phyloP scores from a whole-genome alignment of 2,113 vertebrate species.

The Misgurnus mizolepis region DNA sequence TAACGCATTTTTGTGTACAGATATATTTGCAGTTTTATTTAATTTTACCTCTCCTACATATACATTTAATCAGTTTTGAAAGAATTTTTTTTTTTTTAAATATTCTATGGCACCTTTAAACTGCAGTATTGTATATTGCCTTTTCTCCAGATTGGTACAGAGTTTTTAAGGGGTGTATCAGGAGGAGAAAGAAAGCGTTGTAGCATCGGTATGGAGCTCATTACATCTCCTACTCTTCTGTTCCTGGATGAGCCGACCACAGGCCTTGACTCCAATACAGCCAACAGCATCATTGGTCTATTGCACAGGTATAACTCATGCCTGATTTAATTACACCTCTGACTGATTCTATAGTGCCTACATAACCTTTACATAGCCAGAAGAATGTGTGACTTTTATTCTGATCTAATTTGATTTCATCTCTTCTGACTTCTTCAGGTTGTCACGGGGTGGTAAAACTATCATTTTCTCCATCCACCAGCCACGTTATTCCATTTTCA shows the following conservation, averaged over 20 bases:
- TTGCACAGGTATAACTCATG: conserved; percentile 68
- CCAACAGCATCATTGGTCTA: conserved; percentile 74
- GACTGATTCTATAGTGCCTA: background rate
- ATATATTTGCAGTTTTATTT: too few species aligned
- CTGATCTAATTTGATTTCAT: background rate
- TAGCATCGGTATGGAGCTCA: conserved; percentile 81
- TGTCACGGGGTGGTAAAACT: conserved; percentile 75
- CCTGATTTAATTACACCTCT: background rate
- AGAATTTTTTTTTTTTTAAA: too few species aligned
- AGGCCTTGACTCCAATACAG: conserved; percentile 80
- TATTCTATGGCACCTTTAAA: too few species aligned
- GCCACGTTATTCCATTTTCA: conserved; percentile 80
- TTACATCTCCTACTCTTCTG: conserved; percentile 75
- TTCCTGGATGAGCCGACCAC: conserved; percentile 82
- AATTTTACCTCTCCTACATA: too few species aligned
- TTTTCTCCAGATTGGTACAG: conserved; percentile 74
- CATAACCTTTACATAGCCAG: background rate
- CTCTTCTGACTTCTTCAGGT: conserved; percentile 53
- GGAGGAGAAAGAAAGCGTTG: conserved; percentile 81
- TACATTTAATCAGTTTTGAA: too few species aligned
- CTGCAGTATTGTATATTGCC: too few species aligned
- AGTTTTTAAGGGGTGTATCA: conserved; percentile 78
- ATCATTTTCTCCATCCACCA: conserved; percentile 84
- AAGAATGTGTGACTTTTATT: background rate
- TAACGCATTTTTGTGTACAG: background rate